Percentiles rank a stretch among this genome's conserved stretches.
Evolutionary conservation across 1,140 invertebrate genomes (phyloP).

Genomic region (Drosophila lini): DNA sequence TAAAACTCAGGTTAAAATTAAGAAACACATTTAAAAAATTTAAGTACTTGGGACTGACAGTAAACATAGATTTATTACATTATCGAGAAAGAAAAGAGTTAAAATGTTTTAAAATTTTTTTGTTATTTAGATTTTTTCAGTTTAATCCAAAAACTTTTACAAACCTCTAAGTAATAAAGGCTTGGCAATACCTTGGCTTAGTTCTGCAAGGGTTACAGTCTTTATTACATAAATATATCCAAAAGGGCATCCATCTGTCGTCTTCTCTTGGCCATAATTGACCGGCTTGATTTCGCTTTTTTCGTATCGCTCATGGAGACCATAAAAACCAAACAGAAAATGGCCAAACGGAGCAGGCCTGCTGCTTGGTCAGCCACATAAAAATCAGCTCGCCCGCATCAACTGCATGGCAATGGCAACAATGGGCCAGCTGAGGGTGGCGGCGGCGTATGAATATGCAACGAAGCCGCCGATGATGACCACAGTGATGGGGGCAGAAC

Average conservation of each 20-base stretch:
- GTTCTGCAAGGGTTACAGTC: not conserved
- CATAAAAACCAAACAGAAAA: constrained; percentile 76
- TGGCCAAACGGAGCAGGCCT: constrained; percentile 63
- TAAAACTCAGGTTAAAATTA: not conserved
- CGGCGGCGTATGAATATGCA: constrained; percentile 62
- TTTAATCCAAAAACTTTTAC: too few relatives aligned
- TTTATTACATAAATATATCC: too few relatives aligned
- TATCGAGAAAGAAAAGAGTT: too few relatives aligned
- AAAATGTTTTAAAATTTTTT: too few relatives aligned
- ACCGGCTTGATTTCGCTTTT: constrained; percentile 30
- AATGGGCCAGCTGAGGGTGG: constrained; percentile 30
- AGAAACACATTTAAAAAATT: too few relatives aligned
- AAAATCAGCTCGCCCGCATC: constrained; percentile 73
- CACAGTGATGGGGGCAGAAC: constrained; percentile 30
- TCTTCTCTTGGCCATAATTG: not conserved
- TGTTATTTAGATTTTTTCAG: too few relatives aligned
- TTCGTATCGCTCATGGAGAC: constrained; percentile 23
- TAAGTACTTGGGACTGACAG: too few relatives aligned
- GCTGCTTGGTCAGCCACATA: constrained; percentile 70
- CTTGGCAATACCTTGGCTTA: not conserved
- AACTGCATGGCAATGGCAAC: constrained; percentile 55
- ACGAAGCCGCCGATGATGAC: constrained; percentile 58
- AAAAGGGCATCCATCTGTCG: constrained; percentile 37
- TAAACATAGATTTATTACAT: too few relatives aligned
- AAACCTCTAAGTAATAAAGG: too few relatives aligned